Conservation (phyloP, 2,888 invertebrate species). For the Cantharis nigra region DNA sequence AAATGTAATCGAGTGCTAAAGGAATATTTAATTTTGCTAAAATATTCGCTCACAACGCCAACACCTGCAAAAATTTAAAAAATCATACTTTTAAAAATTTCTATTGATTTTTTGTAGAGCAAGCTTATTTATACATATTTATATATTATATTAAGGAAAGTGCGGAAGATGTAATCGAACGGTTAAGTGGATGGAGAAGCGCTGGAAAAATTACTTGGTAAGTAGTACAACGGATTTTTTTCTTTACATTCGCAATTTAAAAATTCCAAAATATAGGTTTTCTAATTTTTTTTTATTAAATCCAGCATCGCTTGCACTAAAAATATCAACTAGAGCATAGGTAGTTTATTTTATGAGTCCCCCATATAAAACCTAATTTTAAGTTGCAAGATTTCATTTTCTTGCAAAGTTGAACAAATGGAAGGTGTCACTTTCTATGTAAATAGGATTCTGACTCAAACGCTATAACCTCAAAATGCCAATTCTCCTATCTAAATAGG, state of each 20-base stretch:
- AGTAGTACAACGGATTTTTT: background rate
- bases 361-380: background rate
- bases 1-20: background rate
- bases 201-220: background rate
- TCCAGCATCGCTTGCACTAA: background rate
- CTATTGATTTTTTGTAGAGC: background rate
- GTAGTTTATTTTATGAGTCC: background rate
- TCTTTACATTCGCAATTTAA: background rate
- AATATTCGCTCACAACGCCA: background rate
- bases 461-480: slow-evolving; percentile 18
- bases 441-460: background rate
- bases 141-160: background rate
- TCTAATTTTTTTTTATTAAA: background rate
- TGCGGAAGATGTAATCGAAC: background rate
- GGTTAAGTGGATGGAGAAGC: background rate
- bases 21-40: background rate
- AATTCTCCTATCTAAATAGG: slow-evolving; percentile 20
- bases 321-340: background rate
- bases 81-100: background rate
- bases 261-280: background rate
- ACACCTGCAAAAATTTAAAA: background rate
- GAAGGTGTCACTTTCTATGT: background rate
- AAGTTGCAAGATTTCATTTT: background rate
- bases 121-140: background rate
- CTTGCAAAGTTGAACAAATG: background rate